A percentile compares a stretch with the other conserved stretches of the same genome.
These are phyloP conservation scores for Microtus montanus DNA, from an alignment of 2,113 vertebrate genomes.

Conservation along the genomic window DNA sequence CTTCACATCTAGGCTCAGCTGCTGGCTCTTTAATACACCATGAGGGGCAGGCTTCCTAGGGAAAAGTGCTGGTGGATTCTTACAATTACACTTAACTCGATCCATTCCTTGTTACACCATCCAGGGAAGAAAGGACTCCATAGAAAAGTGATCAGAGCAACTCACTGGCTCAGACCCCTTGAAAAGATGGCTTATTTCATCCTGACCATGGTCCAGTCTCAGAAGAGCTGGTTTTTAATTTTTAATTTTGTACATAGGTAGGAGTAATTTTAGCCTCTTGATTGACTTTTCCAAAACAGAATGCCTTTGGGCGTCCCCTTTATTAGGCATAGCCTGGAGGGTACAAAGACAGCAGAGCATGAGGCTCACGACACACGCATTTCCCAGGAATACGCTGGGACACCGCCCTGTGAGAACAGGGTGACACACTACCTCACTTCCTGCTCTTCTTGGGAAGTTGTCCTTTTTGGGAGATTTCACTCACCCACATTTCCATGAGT, in stretches of 20 bases:
- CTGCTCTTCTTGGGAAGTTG: background rate
- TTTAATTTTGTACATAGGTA: background rate
- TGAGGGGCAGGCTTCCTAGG: background rate
- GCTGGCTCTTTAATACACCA: background rate
- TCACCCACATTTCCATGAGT: background rate
- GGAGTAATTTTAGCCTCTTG: background rate
- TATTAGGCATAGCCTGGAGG: conserved; percentile 38
- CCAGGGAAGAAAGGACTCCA: background rate
- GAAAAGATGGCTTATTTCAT: background rate
- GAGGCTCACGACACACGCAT: background rate
- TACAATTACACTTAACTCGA: background rate
- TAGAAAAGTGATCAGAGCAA: background rate
- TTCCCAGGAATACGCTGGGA: conserved; percentile 37
- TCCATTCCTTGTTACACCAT: background rate
- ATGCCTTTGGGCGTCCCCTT: background rate
- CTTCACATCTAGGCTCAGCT: background rate
- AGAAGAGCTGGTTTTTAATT: background rate
- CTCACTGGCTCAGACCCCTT: background rate
- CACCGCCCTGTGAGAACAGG: background rate
- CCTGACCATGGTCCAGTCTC: background rate
- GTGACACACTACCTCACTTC: conserved; percentile 17
- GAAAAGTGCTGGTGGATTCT: background rate
- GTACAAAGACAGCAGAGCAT: conserved; percentile 24
- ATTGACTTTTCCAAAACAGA: conserved; percentile 30
- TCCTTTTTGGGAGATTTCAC: background rate